Conservation (phyloP, 2,888 invertebrate genomes). For the Mythimna impura region DNA sequence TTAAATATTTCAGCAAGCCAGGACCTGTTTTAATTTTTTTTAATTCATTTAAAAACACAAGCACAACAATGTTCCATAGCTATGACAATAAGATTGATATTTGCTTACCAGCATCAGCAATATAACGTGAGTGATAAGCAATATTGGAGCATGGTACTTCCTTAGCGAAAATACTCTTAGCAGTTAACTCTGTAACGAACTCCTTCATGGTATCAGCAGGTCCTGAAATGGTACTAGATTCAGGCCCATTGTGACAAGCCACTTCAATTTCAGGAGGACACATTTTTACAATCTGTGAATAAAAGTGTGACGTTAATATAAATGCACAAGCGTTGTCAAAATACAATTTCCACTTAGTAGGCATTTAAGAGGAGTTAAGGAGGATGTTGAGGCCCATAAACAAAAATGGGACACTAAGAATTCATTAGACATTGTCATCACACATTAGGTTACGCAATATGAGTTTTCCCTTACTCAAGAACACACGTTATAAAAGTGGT, state of each 20-base stretch:
- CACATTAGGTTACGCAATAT: neutral
- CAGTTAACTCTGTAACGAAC: slow-evolving; percentile 88
- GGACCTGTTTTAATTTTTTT: slow-evolving; percentile 69
- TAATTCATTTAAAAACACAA: neutral
- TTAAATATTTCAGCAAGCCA: slow-evolving; percentile 89
- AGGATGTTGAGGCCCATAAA: neutral
- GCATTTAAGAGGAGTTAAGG: neutral
- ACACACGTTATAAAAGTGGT: neutral
- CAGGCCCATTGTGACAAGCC: slow-evolving; percentile 95
- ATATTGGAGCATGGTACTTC: slow-evolving; percentile 93
- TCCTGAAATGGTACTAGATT: slow-evolving; percentile 95
- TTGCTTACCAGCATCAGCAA: slow-evolving; percentile 89
- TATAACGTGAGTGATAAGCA: slow-evolving; percentile 97
- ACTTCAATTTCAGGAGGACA: slow-evolving; percentile 92
- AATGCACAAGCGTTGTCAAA: neutral
- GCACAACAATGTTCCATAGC: neutral
- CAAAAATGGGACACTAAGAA: neutral
- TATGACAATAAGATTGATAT: neutral
- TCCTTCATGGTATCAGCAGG: slow-evolving; percentile 91
- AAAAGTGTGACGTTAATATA: neutral
- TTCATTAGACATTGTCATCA: neutral
- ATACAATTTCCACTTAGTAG: neutral
- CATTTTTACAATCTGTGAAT: slow-evolving; percentile 72
- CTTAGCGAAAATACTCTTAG: slow-evolving; percentile 80
- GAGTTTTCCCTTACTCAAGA: neutral